Percentiles rank a stretch among this genome's conserved stretches.
These are phyloP conservation scores for Protaetia brevitarsis DNA, from an alignment of 1,140 invertebrate genomes.

Conservation along the genomic window DNA sequence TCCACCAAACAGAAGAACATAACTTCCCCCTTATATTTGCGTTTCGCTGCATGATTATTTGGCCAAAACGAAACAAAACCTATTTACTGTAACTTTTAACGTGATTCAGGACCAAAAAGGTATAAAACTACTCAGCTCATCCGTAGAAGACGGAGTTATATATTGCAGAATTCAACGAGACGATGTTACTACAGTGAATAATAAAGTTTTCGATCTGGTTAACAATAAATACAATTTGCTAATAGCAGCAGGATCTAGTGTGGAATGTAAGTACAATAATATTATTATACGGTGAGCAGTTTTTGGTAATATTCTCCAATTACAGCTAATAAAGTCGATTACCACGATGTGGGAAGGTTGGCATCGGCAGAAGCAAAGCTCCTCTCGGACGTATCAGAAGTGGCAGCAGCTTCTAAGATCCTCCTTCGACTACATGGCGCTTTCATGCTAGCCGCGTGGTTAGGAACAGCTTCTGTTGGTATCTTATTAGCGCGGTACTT, in stretches of 20 bases:
- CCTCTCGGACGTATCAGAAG: constrained; percentile 61
- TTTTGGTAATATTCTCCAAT: not conserved
- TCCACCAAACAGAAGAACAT: no score
- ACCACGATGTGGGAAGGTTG: constrained; percentile 59
- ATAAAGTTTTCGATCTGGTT: constrained; percentile 66
- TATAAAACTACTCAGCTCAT: constrained; percentile 61
- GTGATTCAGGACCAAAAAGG: constrained; percentile 62
- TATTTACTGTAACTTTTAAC: no score
- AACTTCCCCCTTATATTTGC: no score
- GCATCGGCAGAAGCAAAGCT: constrained; percentile 57
- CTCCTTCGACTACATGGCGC: constrained; percentile 75
- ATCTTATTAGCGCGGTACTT: constrained; percentile 89
- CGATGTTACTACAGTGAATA: constrained; percentile 59
- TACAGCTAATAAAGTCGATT: constrained; percentile 60
- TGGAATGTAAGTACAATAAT: constrained; percentile 25
- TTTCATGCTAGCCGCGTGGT: constrained; percentile 90
- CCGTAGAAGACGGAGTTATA: constrained; percentile 65
- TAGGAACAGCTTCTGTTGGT: constrained; percentile 82
- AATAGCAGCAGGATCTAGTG: constrained; percentile 62
- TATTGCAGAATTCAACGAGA: constrained; percentile 72
- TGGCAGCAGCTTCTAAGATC: constrained; percentile 63
- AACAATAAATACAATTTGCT: constrained; percentile 71
- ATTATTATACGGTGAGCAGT: constrained; percentile 55
- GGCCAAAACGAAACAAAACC: constrained; percentile 11
- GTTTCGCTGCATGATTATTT: no score